Percentiles rank a stretch among this genome's conserved stretches.
phyloP scores from a whole-genome alignment of 2,113 vertebrate species.

The Solenodon paradoxus region DNA sequence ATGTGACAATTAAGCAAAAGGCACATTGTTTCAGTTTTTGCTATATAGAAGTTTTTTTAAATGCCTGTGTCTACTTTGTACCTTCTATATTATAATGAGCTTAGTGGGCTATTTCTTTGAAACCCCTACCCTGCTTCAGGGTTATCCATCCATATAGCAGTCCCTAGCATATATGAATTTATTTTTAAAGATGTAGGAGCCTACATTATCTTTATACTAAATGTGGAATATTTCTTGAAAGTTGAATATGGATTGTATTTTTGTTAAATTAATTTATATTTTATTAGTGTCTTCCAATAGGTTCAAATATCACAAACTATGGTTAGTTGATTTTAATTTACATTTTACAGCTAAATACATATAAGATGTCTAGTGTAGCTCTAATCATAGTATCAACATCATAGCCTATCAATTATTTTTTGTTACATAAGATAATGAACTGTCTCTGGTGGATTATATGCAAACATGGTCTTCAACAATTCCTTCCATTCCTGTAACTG shows the following conservation, averaged over 20 bases:
- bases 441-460: background rate
- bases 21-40: background rate
- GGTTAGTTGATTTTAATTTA: background rate
- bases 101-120: background rate
- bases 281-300: background rate
- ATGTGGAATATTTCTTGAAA: background rate
- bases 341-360: background rate
- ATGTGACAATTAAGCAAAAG: conserved; percentile 7
- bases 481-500: background rate
- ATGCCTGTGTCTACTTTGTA: background rate
- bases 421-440: background rate
- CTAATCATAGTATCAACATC: background rate
- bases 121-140: background rate
- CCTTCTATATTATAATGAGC: background rate
- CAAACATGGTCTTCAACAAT: background rate
- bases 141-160: background rate
- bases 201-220: background rate
- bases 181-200: background rate
- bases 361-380: background rate
- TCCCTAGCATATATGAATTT: background rate
- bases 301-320: background rate
- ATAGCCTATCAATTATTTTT: background rate
- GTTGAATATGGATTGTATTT: background rate
- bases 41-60: conserved; percentile 15
- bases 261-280: background rate